A percentile compares a stretch with the other conserved stretches of the same genome.
Evolutionary conservation across 37 sponge, comb jelly and placozoan species (phyloP).

Genomic region (Eunapius fragilis): DNA sequence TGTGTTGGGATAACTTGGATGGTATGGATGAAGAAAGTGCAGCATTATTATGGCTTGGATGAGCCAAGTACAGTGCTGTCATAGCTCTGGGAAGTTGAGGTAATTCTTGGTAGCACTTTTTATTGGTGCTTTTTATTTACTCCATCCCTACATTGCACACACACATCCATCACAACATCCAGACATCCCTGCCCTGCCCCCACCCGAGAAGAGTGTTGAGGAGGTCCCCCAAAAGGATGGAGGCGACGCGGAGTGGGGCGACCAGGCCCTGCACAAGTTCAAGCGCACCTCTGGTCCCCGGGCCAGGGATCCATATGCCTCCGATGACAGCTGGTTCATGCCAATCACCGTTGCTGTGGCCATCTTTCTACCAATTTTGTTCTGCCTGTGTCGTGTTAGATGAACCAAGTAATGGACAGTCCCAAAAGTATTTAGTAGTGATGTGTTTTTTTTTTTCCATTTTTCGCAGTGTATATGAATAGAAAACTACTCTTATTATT

Average conservation of each 20-base stretch:
- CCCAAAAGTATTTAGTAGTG: not conserved
- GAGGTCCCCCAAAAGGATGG: constrained; percentile 13
- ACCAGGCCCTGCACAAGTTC: constrained; percentile 49
- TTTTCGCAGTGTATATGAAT: not conserved
- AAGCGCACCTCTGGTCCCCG: constrained; percentile 85
- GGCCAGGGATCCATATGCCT: constrained; percentile 78
- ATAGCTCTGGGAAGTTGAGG: too few species aligned
- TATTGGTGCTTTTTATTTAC: too few species aligned
- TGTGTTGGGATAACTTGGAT: too few species aligned
- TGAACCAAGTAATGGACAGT: constrained; percentile 4
- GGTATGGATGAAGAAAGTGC: too few species aligned
- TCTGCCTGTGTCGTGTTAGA: constrained; percentile 85
- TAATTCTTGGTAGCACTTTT: too few species aligned
- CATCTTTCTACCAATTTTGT: constrained; percentile 88
- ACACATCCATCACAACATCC: not conserved
- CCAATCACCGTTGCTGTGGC: constrained; percentile 92
- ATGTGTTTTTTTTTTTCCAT: not conserved
- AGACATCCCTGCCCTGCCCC: constrained; percentile 84
- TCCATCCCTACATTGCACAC: not conserved
- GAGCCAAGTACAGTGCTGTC: too few species aligned
- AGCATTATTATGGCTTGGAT: too few species aligned
- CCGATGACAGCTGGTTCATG: constrained; percentile 89
- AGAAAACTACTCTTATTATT: not conserved
- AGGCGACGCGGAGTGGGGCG: constrained; percentile 45
- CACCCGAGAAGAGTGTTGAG: constrained; percentile 10